Base-by-base conservation (phyloP, 23 tunicate genomes). In the Halocynthia roretzi region DNA sequence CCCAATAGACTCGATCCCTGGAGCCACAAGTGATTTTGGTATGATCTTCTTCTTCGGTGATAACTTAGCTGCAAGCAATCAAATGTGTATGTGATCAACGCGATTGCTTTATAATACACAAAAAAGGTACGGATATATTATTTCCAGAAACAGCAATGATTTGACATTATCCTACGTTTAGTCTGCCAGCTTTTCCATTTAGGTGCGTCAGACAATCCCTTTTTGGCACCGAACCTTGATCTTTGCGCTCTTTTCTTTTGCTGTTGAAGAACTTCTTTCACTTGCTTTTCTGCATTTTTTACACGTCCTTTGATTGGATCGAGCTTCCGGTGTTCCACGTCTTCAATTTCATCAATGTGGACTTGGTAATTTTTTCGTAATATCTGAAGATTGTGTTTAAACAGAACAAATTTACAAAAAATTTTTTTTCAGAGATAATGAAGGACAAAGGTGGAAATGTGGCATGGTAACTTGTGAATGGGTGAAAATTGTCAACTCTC, bases 281-380 rank as follows among this genome's bases (percentile, higher is more conserved):
- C 69, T 50, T 78, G 50, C 66, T 69, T 83, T 71, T 82, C 92
- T 5, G 81, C 64, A 8, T 74, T 40, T 6, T 56, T 52, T 6
- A 82, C 87, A n/a, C 63, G 78, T 77, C 69, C 62, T 22, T 56
- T 55, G 54, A 92, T 48, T 17, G 92, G 84, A 15, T 58, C 54
- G 72, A 92, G 76, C 72, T 86, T 92, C 57, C 69, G 61, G 12
- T 83, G 23, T 69, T 82, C 98, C 0, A 75, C 63, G 17, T 71
- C 86, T 61, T 86, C 79, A 7, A 92, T 92, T 68, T 92, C 98
- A 9, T 92, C 87, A 18, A 86, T 72, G 67, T 92, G 98, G 75
- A 82, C 88, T 17, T 65, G 82, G 70, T 77, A 92, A 79, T 83
- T 92, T 70, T 64, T 61, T 23, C 83, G 50, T 15, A 92, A 70